A percentile compares a stretch with the other conserved stretches of the same genome.
phyloP scores from a whole-genome alignment of 2,888 invertebrate genomes.

The Encarsia formosa region DNA sequence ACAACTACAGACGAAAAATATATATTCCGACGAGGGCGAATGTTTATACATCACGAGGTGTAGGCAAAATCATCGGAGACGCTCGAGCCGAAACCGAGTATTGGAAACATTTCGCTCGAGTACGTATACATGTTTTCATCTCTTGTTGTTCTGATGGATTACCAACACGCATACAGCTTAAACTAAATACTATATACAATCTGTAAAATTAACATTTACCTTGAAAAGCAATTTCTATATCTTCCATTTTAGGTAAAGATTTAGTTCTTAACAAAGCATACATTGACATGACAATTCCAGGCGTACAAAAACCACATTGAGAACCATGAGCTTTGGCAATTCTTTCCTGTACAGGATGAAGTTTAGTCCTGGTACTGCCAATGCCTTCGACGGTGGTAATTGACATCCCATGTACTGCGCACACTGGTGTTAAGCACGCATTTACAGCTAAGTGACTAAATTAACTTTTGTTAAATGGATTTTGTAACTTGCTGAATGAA shows the following conservation, averaged over 20 bases:
- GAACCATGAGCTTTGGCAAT: constrained; percentile 88
- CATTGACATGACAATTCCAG: constrained; percentile 97
- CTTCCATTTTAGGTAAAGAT: constrained; percentile 66
- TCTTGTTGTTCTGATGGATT: too few species aligned
- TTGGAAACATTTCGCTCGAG: too few species aligned
- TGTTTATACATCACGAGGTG: too few species aligned
- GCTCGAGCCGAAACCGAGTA: too few species aligned
- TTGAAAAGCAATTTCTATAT: constrained; percentile 78
- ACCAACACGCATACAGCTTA: too few species aligned
- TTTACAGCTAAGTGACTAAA: constrained; percentile 78
- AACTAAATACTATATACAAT: too few species aligned
- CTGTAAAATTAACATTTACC: too few species aligned
- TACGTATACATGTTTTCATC: too few species aligned
- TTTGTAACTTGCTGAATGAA: not conserved
- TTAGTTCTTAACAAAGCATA: constrained; percentile 76
- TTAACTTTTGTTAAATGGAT: not conserved
- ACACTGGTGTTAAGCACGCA: constrained; percentile 84
- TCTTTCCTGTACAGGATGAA: constrained; percentile 85
- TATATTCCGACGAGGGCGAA: too few species aligned
- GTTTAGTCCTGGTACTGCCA: constrained; percentile 70
- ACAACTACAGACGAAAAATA: too few species aligned
- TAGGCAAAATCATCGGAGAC: too few species aligned
- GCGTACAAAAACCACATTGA: constrained; percentile 93
- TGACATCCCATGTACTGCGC: constrained; percentile 80
- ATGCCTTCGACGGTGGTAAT: constrained; percentile 93